A percentile compares a stretch with the other conserved stretches of the same genome.
Evolutionary conservation across 2,888 invertebrate species (phyloP).

Genomic region (Exocentrus adspersus): DNA sequence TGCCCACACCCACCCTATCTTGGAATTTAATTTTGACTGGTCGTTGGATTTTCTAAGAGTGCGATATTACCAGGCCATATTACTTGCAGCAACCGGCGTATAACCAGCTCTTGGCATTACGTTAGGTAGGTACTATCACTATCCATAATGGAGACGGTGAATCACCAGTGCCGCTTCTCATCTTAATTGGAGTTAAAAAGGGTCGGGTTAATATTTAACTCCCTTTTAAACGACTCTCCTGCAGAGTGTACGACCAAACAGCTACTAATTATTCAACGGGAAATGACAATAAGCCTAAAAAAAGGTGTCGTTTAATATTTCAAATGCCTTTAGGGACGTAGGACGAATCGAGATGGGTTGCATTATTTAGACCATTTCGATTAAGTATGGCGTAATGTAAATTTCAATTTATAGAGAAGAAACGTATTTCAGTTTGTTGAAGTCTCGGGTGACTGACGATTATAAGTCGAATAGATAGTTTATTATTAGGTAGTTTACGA

Average conservation of each 20-base stretch:
- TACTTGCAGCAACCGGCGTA: neutral
- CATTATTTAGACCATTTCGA: slow-evolving; percentile 32
- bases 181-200: slow-evolving; percentile 62
- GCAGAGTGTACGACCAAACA: slow-evolving; percentile 49
- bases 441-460: neutral
- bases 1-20: too few relatives aligned
- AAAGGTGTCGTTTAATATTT: slow-evolving; percentile 55
- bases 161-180: slow-evolving; percentile 58
- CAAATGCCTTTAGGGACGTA: slow-evolving; percentile 35
- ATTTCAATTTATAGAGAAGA: slow-evolving; percentile 4
- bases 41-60: too few relatives aligned
- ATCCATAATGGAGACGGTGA: slow-evolving; percentile 50
- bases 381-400: slow-evolving; percentile 9
- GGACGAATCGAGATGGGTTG: slow-evolving; percentile 37
- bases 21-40: too few relatives aligned
- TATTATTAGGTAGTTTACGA: too few relatives aligned
- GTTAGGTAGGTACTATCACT: slow-evolving; percentile 9
- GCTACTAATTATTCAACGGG: slow-evolving; percentile 58
- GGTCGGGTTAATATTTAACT: slow-evolving; percentile 59
- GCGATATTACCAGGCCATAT: too few relatives aligned
- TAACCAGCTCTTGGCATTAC: slow-evolving; percentile 11
- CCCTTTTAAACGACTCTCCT: slow-evolving; percentile 55
- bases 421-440: neutral
- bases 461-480: neutral
- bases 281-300: slow-evolving; percentile 56